Evolutionary conservation across 1,140 invertebrate genomes (phyloP).

Genomic region (Aphaenogaster rudis): DNA sequence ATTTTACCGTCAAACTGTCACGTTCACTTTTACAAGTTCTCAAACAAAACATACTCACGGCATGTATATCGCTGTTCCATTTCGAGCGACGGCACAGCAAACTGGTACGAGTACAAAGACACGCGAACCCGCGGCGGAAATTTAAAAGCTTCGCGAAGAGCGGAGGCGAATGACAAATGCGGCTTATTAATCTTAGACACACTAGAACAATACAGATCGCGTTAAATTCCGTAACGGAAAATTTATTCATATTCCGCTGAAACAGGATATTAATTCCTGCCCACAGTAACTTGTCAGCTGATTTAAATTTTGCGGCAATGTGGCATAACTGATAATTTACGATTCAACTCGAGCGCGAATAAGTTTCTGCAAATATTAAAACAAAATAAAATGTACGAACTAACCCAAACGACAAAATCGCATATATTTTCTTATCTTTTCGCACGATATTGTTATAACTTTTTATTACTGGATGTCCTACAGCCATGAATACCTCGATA

Average conservation of each 20-base stretch:
- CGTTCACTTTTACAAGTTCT: constrained; percentile 49
- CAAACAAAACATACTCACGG: not conserved
- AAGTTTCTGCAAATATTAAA: not conserved
- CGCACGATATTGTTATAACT: not conserved
- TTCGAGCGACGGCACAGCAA: not conserved
- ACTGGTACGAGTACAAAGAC: constrained; percentile 13
- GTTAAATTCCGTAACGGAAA: constrained; percentile 61
- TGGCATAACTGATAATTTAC: constrained; percentile 21
- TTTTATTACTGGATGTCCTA: not conserved
- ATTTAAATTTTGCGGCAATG: constrained; percentile 39
- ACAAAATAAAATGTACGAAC: not conserved
- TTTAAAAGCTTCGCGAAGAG: constrained; percentile 40
- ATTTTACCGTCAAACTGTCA: constrained; percentile 50
- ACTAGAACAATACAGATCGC: constrained; percentile 42
- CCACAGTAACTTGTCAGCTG: constrained; percentile 28
- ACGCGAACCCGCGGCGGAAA: not conserved
- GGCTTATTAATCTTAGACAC: constrained; percentile 39
- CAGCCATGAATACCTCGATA: not conserved
- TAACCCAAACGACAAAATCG: not conserved
- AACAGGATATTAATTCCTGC: constrained; percentile 44
- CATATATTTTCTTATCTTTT: not conserved
- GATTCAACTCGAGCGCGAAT: not conserved
- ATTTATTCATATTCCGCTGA: constrained; percentile 61
- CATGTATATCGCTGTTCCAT: not conserved
- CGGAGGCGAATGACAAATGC: constrained; percentile 44